Evolutionary conservation across 2,888 invertebrate species (phyloP), one percentile per base, ranked within the genome.

Genomic region (Brenthis daphne): DNA sequence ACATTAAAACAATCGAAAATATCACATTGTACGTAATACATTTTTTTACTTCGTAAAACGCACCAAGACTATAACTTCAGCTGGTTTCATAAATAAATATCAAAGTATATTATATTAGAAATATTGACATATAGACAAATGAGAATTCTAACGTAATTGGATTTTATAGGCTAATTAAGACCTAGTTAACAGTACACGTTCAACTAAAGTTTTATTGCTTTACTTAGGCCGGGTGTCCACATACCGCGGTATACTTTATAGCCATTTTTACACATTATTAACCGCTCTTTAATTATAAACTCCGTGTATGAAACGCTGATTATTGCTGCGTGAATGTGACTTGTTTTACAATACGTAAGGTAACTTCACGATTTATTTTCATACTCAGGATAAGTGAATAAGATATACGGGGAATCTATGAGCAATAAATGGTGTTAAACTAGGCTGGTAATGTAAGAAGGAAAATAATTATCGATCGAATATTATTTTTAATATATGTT

Each of bases 191-290:
- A 60, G 64, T 58, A 63, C 58, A 66, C 51, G 58, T 24, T 58
- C 24, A 13, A 48, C 47, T 57, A 55, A 54, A 29, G 50, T 56
- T 64, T 69, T 69, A 64, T 68, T 50, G 53, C 70, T 61, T 65
- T 56, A 67, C 64, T 69, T 54, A 75, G 73, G 76, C 77, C 76
- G 78, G 77, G 78, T 67, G 63, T 63, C 57, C 57, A 65, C 64
- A 51, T 60, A 47, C 55, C 64, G 53, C 64, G 55, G 65, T n/a
- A 43, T 33, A 61, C 51, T 65, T 68, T 68, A 65, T 65, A 56
- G 51, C 55, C 55, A 48, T 66, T 69, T 69, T 71, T 71, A 69
- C 71, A 71, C 71, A 60, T 68, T 71, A 71, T 69, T 69, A 71
- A 64, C 65, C 29, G 55, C 64, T 69, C 37, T 43, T 43, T 63